These are phyloP conservation scores for Eudyptes chrysolophus DNA, from an alignment of 2,113 vertebrate species.

Conservation along the genomic window DNA sequence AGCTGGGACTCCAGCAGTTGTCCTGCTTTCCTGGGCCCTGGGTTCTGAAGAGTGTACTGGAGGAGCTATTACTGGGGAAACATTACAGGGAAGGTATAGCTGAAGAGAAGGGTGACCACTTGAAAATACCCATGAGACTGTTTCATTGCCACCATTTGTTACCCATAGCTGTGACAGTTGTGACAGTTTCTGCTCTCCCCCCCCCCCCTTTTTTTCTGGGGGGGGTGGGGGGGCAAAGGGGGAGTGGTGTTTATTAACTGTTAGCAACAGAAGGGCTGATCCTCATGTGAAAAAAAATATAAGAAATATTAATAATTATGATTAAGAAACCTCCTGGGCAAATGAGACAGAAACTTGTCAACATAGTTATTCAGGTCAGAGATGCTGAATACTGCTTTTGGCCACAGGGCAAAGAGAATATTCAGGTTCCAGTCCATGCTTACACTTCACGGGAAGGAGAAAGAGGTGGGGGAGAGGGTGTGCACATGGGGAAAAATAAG, in stretches of 20 bases:
- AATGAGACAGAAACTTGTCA: background rate
- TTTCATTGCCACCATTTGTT: background rate
- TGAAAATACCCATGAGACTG: background rate
- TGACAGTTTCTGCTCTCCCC: background rate
- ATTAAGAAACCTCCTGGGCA: background rate
- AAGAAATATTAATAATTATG: background rate
- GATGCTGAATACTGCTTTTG: background rate
- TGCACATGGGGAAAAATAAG: background rate
- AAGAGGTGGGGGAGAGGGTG: background rate
- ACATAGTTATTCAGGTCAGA: background rate
- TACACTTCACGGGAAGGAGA: background rate
- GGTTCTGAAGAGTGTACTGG: background rate
- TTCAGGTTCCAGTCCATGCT: background rate
- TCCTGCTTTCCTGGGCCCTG: background rate
- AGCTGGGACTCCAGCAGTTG: background rate
- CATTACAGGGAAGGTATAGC: background rate
- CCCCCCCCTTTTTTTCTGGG: accelerated
- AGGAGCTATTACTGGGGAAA: background rate
- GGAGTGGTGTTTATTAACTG: background rate
- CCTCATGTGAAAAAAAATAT: background rate
- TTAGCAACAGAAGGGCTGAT: background rate
- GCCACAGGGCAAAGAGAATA: background rate
- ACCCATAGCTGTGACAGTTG: background rate
- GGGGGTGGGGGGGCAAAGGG: accelerated
- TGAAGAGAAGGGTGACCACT: background rate